phyloP scores from a whole-genome alignment of 2,888 invertebrate species.

The Yponomeuta evonymella region DNA sequence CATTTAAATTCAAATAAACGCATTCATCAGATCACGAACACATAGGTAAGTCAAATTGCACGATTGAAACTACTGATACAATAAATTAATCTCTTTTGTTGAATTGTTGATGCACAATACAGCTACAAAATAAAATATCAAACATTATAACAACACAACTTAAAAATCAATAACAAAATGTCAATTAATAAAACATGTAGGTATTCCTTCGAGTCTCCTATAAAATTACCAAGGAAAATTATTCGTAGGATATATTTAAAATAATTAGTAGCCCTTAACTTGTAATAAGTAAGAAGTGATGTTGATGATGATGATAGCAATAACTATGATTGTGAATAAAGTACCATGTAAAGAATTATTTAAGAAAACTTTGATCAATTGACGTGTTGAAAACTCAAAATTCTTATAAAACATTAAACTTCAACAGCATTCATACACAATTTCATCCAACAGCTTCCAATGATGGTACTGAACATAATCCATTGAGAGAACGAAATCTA shows the following conservation, averaged over 20 bases:
- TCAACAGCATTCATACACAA: background rate
- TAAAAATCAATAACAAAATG: constrained; percentile 62
- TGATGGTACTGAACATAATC: constrained; percentile 11
- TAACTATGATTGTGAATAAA: constrained; percentile 13
- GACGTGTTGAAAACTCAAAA: constrained; percentile 31
- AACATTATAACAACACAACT: constrained; percentile 25
- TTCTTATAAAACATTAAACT: constrained; percentile 6
- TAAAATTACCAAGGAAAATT: background rate
- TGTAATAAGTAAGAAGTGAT: background rate
- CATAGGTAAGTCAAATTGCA: constrained; percentile 64
- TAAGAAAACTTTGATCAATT: constrained; percentile 18
- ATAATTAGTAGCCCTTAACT: constrained; percentile 9
- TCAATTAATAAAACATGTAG: constrained; percentile 50
- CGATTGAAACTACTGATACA: constrained; percentile 62
- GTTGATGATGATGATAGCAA: constrained; percentile 7
- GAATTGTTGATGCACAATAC: constrained; percentile 41
- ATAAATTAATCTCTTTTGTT: constrained; percentile 68
- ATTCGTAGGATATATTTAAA: background rate
- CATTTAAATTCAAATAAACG: constrained; percentile 61
- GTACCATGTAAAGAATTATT: constrained; percentile 7
- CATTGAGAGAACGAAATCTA: constrained; percentile 30
- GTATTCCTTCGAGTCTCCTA: background rate
- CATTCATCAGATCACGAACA: constrained; percentile 73
- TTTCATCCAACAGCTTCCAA: background rate
- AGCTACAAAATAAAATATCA: constrained; percentile 68